Evolutionary conservation across 1,140 invertebrate genomes (phyloP), one percentile per base, ranked within the genome.

Genomic region (Orius insidiosus): DNA sequence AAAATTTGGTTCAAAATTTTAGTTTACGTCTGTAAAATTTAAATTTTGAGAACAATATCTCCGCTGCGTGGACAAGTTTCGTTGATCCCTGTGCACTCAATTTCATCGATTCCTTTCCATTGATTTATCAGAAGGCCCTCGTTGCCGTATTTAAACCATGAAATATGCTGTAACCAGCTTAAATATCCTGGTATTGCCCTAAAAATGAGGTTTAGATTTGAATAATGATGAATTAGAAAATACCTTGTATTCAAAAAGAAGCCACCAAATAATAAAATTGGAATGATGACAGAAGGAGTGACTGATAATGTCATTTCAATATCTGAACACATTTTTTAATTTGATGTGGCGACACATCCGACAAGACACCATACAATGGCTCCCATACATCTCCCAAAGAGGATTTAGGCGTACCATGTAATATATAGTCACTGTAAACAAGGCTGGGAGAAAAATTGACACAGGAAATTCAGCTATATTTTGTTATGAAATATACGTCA

Each of bases 81-180:
- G n/a, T 80, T 83, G 46, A 68, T 69, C 30, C 69, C 62, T 35
- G 78, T 78, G 59, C 84, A 84, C 7, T 68, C 68, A 53, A 85
- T 85, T 42, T 63, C 57, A 8, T 78, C 72, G 14, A 90, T 67
- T 10, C 76, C 72, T 0, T 69, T 60, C 92, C 92, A 97, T 59
- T 97, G 89, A 64, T 93, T 95, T 39, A 96, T 80, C 11, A 85
- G 67, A 1, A 96, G 63, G 0, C 87, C 84, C 65, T 95, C 90
- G 63, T 89, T 92, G 35, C 82, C 85, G 60, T 93, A 96, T 39
- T 80, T 75, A 64, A 97, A 95, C 88, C 93, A 97, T 0, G 89
- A 95, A n/a, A 96, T 61, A 62, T 90, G 88, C 10, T 86, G 85
- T 45, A 96, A 64, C 86, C 90, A 95, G 44, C 77, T 68, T 44